Evolutionary conservation across 1,140 invertebrate species (phyloP), one percentile per base, ranked within the genome.

Genomic region (Papilio aristodemus): DNA sequence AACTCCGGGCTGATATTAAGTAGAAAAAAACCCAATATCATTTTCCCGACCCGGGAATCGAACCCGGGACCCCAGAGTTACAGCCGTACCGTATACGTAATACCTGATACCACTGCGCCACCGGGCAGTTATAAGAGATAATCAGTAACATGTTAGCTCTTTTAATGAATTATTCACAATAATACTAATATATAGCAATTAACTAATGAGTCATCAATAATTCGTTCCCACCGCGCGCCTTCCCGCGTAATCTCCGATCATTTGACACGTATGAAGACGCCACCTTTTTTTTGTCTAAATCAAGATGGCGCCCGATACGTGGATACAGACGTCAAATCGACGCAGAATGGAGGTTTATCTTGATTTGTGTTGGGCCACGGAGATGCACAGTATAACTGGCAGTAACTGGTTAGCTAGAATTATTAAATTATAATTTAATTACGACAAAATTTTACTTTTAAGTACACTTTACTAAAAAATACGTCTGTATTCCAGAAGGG

Each of bases 251-350:
- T 75, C 76, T 76, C n/a, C 58, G 58, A 71, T 73, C 71, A 32
- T 71, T 71, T 75, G 76, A 77, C 76, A 77, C 69, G 67, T 67
- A 41, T 63, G 58, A 50, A 69, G 59, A 68, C 71, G 70, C 68
- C 57, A 70, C 67, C 14, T 71, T 67, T 72, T n/a, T 72, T 74
- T 74, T 66, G 14, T 37, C 67, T 71, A 37, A 73, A 75, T 50
- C 67, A 78, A 81, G 79, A 81, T 81, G 79, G 77, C 78, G 75
- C 39, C 46, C 71, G 79, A 81, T 80, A 78, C 69, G 50, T 71
- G 72, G 72, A 81, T 81, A 73, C 75, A 81, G 79, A 81, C 77
- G 77, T 81, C 79, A 81, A 74, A 71, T 69, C 59, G 59, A 41
- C 43, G 46, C 69, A 62, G 70, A 73, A 73, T 66, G 39, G 39